A percentile compares a stretch with the other conserved stretches of the same genome.
Evolutionary conservation across 1,140 invertebrate species (phyloP).

Genomic region (Cydia amplana): DNA sequence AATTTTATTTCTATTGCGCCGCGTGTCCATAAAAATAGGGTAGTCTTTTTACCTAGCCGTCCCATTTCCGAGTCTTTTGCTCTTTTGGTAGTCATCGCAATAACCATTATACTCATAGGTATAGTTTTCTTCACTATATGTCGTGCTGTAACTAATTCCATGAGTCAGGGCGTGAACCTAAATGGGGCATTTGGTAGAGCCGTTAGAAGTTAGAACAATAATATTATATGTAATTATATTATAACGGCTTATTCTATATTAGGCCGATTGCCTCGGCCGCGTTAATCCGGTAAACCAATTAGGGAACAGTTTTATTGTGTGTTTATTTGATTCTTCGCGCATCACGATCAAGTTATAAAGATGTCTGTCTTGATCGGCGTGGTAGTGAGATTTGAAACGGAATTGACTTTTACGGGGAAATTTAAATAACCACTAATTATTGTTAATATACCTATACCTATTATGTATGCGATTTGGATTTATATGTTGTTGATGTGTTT

Average conservation of each 20-base stretch:
- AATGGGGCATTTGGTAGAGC: constrained; percentile 7
- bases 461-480: no score
- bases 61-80: no score
- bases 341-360: not conserved
- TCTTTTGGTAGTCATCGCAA: no score
- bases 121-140: not conserved
- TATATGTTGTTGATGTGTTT: not conserved
- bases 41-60: no score
- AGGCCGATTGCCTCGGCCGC: constrained; percentile 15
- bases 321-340: constrained; percentile 7
- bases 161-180: not conserved
- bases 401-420: not conserved
- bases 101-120: no score
- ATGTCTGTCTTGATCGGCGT: not conserved
- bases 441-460: no score
- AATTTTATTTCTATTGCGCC: no score
- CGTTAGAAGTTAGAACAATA: no score
- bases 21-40: no score
- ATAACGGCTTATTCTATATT: constrained; percentile 23
- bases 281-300: constrained; percentile 27
- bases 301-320: constrained; percentile 14
- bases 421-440: not conserved
- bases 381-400: not conserved
- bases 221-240: no score
- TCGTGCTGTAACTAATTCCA: not conserved